Evolutionary conservation across 2,797 vertebrate species (phyloP).

Genomic region (Sarcophilus harrisii): DNA sequence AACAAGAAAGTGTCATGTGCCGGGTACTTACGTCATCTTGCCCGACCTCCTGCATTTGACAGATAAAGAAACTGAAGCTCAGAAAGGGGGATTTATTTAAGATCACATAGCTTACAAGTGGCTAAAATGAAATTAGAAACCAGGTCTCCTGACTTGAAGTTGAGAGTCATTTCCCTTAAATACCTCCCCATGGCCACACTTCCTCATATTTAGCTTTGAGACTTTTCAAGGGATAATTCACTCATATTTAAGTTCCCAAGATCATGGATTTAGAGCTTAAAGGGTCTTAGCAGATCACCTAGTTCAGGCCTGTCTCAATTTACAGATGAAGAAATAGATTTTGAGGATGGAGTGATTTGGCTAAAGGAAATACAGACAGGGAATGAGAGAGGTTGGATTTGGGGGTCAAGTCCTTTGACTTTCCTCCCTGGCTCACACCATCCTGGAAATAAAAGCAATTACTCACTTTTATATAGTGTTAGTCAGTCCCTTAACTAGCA

Average conservation of each 20-base stretch:
- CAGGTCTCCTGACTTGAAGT: too few relatives aligned
- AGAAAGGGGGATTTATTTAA: neutral
- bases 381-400: neutral
- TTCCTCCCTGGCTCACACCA: neutral
- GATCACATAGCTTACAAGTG: too few relatives aligned
- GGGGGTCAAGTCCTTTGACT: neutral
- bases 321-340: neutral
- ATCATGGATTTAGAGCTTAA: neutral
- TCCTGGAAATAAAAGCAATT: neutral
- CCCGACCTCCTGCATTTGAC: neutral
- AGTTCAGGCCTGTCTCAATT: neutral
- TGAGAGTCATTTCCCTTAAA: neutral
- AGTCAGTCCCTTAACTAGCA: neutral
- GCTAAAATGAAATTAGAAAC: too few relatives aligned
- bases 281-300: neutral
- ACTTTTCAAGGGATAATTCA: neutral
- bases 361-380: neutral
- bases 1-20: neutral
- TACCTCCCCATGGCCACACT: neutral
- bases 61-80: neutral
- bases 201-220: neutral
- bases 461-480: neutral
- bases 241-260: neutral
- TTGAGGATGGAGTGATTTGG: neutral
- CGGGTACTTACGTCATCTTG: neutral